These are phyloP conservation scores for Parochlus steinenii DNA, from an alignment of 2,888 invertebrate genomes.

Conservation along the genomic window DNA sequence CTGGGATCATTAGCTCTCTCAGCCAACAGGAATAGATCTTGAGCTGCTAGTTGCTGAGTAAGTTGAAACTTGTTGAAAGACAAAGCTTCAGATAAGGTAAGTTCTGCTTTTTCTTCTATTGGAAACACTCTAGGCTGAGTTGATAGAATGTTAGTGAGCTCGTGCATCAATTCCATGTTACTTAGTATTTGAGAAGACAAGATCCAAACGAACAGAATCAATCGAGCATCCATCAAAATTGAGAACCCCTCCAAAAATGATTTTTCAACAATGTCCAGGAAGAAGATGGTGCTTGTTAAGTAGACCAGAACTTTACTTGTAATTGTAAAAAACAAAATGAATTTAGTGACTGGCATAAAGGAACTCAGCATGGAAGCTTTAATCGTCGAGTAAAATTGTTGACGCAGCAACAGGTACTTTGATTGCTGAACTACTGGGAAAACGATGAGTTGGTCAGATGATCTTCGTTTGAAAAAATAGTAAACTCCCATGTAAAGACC, in stretches of 20 bases:
- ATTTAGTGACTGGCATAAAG: conserved; percentile 43
- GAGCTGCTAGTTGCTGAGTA: conserved; percentile 56
- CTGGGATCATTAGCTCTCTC: conserved; percentile 35
- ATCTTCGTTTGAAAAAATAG: conserved; percentile 25
- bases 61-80: conserved; percentile 37
- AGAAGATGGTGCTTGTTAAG: neutral
- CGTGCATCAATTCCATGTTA: conserved; percentile 51
- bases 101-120: conserved; percentile 30
- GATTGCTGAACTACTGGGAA: conserved; percentile 56
- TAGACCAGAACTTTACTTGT: conserved; percentile 26
- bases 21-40: conserved; percentile 52
- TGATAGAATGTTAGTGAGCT: conserved; percentile 50
- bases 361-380: conserved; percentile 41
- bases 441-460: conserved; percentile 36
- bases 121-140: conserved; percentile 53
- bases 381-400: conserved; percentile 37
- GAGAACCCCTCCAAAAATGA: conserved; percentile 1
- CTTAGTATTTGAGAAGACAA: conserved; percentile 50
- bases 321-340: conserved; percentile 41
- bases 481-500: conserved; percentile 51
- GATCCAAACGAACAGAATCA: conserved; percentile 50
- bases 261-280: neutral
- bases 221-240: conserved; percentile 16
- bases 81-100: conserved; percentile 45
- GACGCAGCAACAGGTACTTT: conserved; percentile 48